These are phyloP conservation scores for Amblyopsis hoosieri DNA, from an alignment of 2,797 vertebrate genomes.

Conservation along the genomic window DNA sequence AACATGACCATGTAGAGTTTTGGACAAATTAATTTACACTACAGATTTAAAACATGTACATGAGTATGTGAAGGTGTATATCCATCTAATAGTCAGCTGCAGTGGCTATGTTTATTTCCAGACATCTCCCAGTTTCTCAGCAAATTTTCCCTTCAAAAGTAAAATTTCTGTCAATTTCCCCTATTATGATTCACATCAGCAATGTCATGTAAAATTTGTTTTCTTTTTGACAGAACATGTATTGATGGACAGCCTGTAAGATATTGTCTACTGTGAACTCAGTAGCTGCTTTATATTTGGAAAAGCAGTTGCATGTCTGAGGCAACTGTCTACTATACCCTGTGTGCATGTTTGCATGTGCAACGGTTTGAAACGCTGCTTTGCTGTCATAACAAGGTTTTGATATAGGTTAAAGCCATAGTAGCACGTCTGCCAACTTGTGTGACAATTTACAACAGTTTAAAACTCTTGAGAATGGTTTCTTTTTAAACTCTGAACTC, in stretches of 20 bases:
- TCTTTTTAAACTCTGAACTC: neutral
- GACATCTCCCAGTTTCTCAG: conserved; percentile 39
- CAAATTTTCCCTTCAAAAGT: conserved; percentile 41
- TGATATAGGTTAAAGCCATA: conserved; percentile 31
- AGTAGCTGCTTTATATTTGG: conserved; percentile 37
- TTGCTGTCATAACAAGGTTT: conserved; percentile 16
- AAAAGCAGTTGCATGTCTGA: conserved; percentile 45
- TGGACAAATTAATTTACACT: conserved; percentile 19
- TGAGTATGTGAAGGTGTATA: neutral
- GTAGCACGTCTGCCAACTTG: conserved; percentile 20
- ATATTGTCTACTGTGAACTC: conserved; percentile 72
- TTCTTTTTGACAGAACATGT: conserved; percentile 55
- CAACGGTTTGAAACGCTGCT: conserved; percentile 29
- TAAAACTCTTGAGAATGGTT: conserved; percentile 9
- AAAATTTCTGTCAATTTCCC: conserved; percentile 44
- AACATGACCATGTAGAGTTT: conserved; percentile 5
- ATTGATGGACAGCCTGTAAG: conserved; percentile 73
- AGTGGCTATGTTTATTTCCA: conserved; percentile 37
- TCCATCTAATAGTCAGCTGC: neutral
- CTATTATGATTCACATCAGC: conserved; percentile 62
- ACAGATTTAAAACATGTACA: neutral
- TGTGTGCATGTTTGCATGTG: conserved; percentile 16
- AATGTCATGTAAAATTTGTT: conserved; percentile 60
- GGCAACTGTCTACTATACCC: neutral
- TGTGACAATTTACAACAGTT: conserved; percentile 19